Evolutionary conservation across 2,113 vertebrate species (phyloP).

Genomic region (Phainopepla nitens): DNA sequence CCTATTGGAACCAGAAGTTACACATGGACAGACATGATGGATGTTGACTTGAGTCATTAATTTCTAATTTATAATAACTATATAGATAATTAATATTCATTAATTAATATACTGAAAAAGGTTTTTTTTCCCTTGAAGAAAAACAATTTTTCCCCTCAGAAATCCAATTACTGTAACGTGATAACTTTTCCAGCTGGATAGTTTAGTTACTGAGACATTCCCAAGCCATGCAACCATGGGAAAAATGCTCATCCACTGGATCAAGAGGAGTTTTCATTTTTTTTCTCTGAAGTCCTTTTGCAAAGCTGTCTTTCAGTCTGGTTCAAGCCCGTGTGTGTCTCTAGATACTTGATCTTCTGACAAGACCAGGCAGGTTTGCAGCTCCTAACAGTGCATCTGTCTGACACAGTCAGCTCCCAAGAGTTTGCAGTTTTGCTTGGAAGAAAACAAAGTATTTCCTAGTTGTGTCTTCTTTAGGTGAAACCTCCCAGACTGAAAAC

Average conservation of each 20-base stretch:
- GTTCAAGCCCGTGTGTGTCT: background rate
- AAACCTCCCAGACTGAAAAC: background rate
- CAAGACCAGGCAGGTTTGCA: background rate
- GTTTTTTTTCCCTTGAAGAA: background rate
- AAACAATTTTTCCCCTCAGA: background rate
- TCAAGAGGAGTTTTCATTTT: background rate
- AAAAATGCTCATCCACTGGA: background rate
- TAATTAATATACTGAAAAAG: background rate
- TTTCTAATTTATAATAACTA: background rate
- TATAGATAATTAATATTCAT: background rate
- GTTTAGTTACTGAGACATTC: background rate
- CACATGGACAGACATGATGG: rapidly evolving
- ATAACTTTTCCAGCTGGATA: background rate
- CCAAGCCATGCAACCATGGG: background rate
- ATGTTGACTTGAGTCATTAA: background rate
- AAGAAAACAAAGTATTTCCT: background rate
- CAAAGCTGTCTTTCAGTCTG: background rate
- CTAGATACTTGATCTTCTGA: background rate
- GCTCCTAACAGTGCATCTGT: background rate
- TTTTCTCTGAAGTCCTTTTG: background rate
- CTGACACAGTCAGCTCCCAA: background rate
- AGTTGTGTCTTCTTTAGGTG: background rate
- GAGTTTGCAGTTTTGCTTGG: background rate
- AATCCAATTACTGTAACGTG: background rate
- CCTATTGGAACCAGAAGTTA: background rate